These are phyloP conservation scores for Montipora cactus DNA, from an alignment of 64 coral and sea anemone species.

Conservation along the genomic window DNA sequence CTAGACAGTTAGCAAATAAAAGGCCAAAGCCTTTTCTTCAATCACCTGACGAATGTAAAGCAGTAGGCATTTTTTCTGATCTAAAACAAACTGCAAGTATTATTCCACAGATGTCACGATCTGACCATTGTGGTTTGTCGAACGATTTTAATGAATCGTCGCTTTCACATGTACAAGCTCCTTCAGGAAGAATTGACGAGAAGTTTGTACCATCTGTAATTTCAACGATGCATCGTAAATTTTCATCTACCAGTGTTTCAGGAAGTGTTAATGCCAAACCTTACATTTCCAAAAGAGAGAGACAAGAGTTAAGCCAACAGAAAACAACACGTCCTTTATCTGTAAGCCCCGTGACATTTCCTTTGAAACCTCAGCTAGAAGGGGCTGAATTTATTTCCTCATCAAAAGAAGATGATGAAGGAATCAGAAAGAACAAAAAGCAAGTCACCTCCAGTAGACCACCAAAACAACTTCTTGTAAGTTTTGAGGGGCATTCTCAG, in stretches of 20 bases:
- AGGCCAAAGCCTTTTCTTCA: background rate
- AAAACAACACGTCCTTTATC: background rate
- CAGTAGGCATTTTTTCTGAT: background rate
- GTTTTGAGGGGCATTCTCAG: conserved; percentile 67
- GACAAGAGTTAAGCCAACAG: background rate
- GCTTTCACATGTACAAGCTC: background rate
- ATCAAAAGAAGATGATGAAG: background rate
- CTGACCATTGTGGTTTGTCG: background rate
- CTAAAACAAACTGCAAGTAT: background rate
- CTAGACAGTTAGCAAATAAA: background rate
- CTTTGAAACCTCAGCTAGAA: background rate
- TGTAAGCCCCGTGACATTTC: too few species aligned
- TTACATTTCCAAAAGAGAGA: conserved; percentile 57
- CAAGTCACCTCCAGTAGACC: conserved; percentile 13
- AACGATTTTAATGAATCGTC: background rate
- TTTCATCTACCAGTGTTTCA: background rate
- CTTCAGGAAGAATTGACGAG: background rate
- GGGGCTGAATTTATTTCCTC: background rate
- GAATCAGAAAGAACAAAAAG: background rate
- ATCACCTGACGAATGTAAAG: background rate
- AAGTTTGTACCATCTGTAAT: background rate
- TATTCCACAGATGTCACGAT: background rate
- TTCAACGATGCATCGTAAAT: background rate
- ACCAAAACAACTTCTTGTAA: conserved; percentile 47
- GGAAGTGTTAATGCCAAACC: background rate